phyloP scores from a whole-genome alignment of 2,113 vertebrate genomes.

The Mobula hypostoma region DNA sequence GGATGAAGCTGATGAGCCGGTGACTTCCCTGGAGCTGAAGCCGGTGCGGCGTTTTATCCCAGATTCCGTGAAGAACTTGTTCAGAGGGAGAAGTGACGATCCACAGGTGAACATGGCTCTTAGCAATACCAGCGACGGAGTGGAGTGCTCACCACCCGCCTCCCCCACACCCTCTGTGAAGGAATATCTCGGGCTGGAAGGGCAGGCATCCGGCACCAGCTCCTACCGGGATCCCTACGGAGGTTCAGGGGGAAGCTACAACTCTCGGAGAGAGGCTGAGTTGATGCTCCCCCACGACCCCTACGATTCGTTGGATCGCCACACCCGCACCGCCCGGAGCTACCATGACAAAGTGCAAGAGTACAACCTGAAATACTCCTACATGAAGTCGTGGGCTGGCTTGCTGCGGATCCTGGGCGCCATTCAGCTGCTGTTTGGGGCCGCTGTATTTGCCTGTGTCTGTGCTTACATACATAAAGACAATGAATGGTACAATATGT shows the following conservation, averaged over 20 bases:
- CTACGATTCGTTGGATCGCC: constrained; percentile 54
- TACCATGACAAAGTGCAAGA: constrained; percentile 76
- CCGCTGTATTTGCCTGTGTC: constrained; percentile 84
- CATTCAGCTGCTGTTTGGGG: constrained; percentile 75
- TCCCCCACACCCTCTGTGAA: constrained; percentile 54
- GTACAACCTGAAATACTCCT: constrained; percentile 71
- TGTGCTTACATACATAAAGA: constrained; percentile 90
- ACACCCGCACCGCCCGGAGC: constrained; percentile 55
- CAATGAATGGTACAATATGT: constrained; percentile 91
- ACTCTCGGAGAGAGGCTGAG: constrained; percentile 59
- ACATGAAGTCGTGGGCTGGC: constrained; percentile 95
- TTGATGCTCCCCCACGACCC: constrained; percentile 59
- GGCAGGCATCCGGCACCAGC: constrained; percentile 43
- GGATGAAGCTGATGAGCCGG: constrained; percentile 50
- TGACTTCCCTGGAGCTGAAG: constrained; percentile 66
- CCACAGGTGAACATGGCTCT: constrained; percentile 55
- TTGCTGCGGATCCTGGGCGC: constrained; percentile 76
- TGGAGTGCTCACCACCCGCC: constrained; percentile 75
- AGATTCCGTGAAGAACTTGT: constrained; percentile 87
- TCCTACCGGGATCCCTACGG: constrained; percentile 61
- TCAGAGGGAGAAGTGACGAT: constrained; percentile 56
- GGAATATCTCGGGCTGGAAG: background rate
- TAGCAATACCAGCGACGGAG: constrained; percentile 56
- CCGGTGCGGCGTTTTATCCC: constrained; percentile 80
- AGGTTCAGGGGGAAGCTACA: constrained; percentile 61